Evolutionary conservation across 1,140 invertebrate species (phyloP), one percentile per base, ranked within the genome.

Genomic region (Triops cancriformis): DNA sequence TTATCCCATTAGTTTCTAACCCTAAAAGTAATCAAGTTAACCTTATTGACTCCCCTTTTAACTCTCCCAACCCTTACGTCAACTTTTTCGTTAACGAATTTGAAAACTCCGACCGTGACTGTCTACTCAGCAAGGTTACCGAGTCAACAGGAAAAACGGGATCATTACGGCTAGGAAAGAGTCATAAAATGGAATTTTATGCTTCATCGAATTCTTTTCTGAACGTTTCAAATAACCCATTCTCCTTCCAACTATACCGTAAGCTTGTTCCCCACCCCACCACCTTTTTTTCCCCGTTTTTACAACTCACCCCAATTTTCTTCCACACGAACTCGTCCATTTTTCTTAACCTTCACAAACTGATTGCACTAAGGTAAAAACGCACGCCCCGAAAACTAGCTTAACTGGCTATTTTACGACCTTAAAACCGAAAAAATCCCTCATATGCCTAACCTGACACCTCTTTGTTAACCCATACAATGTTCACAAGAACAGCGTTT

Each of bases 121-220:
- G 23, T 64, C 14, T 64, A 64, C 18, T 64, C 14, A 18, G 14
- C 51, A 64, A 64, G 51, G 51, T 64, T 64, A 64, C 18, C 5
- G 51, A 64, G 31, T 14, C 6, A 64, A 64, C 51, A 64, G 51
- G 51, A 64, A 64, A 64, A 64, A 64, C 51, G 51, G 51, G 23
- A 64, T 23, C 51, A 64, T 64, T 64, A 64, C 23, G 14, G 51
- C 23, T 14, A 23, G 23, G 23, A 64, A 64, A 64, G 51, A 64
- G 51, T 64, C 51, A 64, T 64, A 64, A 64, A 64, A n/a, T 64
- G 51, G 51, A 64, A 37, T 37, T 64, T 64, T 64, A 64, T 23
- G 51, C 23, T 64, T 23, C 51, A 18, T 64, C 51, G 18, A 64
- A 6, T 64, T 23, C 23, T 64, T 64, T 64, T 1, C 51, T 6